A percentile compares a stretch with the other conserved stretches of the same genome.
Conservation (phyloP, 2,888 invertebrate genomes). For the Notodonta dromedarius region DNA sequence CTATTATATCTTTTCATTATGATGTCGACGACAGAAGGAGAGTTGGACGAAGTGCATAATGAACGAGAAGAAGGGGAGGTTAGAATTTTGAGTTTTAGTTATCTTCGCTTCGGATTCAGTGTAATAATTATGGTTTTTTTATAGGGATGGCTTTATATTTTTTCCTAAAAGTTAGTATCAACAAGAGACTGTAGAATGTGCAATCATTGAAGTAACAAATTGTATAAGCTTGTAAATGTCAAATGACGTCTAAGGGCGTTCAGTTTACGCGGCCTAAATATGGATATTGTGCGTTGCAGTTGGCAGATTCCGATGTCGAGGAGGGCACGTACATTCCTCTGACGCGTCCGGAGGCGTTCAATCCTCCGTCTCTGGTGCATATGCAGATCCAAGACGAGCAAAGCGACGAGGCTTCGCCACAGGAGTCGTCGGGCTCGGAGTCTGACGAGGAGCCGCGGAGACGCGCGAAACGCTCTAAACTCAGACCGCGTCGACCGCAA, state of each 20-base stretch:
- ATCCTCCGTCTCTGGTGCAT: conserved; percentile 76
- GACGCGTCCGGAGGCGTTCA: conserved; percentile 81
- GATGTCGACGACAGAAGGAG: conserved; percentile 86
- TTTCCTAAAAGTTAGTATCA: not conserved
- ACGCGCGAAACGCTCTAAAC: conserved; percentile 81
- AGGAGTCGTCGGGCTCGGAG: conserved; percentile 80
- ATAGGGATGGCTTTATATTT: not conserved
- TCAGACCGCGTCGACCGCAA: conserved; percentile 61
- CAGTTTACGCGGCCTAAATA: conserved; percentile 12
- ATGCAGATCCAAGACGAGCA: conserved; percentile 85
- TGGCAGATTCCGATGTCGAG: conserved; percentile 80
- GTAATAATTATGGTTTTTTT: conserved; percentile 10
- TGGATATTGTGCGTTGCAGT: conserved; percentile 51
- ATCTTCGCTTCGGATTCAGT: conserved; percentile 3
- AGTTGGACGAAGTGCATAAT: conserved; percentile 83
- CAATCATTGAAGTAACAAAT: not conserved
- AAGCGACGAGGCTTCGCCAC: conserved; percentile 82
- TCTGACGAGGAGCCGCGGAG: conserved; percentile 84
- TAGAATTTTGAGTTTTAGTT: conserved; percentile 56
- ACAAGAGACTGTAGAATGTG: not conserved
- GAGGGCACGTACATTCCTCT: conserved; percentile 84
- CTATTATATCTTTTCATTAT: conserved; percentile 50
- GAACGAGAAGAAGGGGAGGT: conserved; percentile 89
- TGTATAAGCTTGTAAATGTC: conserved; percentile 8
- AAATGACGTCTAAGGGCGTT: conserved; percentile 29